These are phyloP conservation scores for Acromyrmex heyeri DNA, from an alignment of 1,140 invertebrate genomes.

Conservation along the genomic window DNA sequence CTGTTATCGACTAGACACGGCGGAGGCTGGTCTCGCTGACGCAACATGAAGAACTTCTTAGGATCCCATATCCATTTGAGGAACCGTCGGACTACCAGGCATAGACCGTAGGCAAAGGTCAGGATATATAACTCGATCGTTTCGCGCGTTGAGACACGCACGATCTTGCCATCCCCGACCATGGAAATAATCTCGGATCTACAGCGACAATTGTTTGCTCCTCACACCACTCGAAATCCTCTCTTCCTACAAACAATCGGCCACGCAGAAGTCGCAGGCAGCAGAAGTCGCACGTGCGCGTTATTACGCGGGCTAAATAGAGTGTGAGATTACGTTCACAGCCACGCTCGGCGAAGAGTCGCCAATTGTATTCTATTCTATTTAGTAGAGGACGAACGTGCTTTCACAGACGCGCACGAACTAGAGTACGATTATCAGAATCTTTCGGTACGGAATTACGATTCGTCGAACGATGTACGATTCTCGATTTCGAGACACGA, in stretches of 20 bases:
- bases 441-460: neutral
- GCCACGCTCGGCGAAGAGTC: neutral
- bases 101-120: constrained; percentile 86
- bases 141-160: constrained; percentile 85
- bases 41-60: constrained; percentile 83
- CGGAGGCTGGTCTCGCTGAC: constrained; percentile 88
- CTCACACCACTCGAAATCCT: neutral
- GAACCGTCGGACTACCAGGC: constrained; percentile 86
- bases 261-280: neutral
- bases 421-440: neutral
- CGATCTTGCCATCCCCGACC: constrained; percentile 80
- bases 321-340: neutral
- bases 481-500: neutral
- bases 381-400: neutral
- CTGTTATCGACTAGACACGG: constrained; percentile 88
- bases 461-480: too few species aligned
- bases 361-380: neutral
- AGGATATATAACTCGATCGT: constrained; percentile 85
- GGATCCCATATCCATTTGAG: constrained; percentile 87
- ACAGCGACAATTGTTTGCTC: neutral
- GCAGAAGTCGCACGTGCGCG: constrained; percentile 35
- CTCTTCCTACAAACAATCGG: neutral
- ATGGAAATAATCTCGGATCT: neutral
- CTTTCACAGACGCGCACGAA: neutral
- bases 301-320: constrained; percentile 21